phyloP scores from a whole-genome alignment of 2,113 vertebrate genomes.

The Poecile atricapillus region DNA sequence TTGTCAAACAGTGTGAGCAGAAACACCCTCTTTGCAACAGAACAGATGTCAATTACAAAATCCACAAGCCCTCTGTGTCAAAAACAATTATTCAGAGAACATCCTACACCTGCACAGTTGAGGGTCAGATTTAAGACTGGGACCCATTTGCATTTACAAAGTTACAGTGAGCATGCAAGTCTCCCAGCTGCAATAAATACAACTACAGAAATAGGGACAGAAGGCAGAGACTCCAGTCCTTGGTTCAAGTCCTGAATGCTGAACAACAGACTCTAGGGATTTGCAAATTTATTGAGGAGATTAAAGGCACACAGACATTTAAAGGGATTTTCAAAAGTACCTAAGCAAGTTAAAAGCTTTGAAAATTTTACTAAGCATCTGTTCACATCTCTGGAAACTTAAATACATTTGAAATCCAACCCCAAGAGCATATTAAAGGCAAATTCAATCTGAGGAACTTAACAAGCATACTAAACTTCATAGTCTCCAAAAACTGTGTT shows the following conservation, averaged over 20 bases:
- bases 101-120: not conserved
- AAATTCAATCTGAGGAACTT: not conserved
- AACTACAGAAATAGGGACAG: not conserved
- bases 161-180: not conserved
- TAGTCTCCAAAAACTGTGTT: not conserved
- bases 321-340: conserved; percentile 21
- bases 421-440: not conserved
- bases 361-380: conserved; percentile 41
- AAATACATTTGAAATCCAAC: conserved; percentile 40
- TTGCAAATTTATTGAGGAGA: not conserved
- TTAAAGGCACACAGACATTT: not conserved
- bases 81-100: not conserved
- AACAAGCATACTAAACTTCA: not conserved
- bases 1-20: not conserved
- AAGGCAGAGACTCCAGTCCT: not conserved
- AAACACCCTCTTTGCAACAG: not conserved
- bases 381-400: conserved; percentile 38
- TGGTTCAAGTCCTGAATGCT: not conserved
- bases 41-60: not conserved
- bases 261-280: not conserved
- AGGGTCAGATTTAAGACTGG: not conserved
- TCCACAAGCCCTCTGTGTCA: not conserved
- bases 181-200: not conserved
- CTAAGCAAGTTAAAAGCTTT: conserved; percentile 43
- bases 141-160: not conserved